A percentile compares a stretch with the other conserved stretches of the same genome.
Evolutionary conservation across 2,888 invertebrate species (phyloP).

Genomic region (Athripsodes cinereus): DNA sequence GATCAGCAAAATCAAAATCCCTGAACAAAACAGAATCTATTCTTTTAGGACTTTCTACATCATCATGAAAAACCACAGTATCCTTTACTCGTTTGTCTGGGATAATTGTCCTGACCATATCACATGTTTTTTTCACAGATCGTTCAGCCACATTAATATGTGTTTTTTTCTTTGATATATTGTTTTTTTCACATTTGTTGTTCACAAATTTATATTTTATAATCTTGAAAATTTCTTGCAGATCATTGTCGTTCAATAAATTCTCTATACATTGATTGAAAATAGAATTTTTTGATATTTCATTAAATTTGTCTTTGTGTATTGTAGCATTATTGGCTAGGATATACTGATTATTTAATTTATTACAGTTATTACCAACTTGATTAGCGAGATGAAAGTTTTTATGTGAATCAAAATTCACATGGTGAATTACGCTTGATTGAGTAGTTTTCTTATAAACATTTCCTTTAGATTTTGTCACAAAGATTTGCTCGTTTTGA

Average conservation of each 20-base stretch:
- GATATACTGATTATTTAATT: background rate
- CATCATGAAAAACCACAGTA: background rate
- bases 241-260: too few species aligned
- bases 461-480: background rate
- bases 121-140: background rate
- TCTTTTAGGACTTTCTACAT: too few species aligned
- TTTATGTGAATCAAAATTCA: slow-evolving; percentile 7
- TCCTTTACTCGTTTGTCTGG: background rate
- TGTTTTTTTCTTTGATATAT: background rate
- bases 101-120: background rate
- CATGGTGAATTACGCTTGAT: background rate
- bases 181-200: background rate
- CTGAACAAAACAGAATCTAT: too few species aligned
- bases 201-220: background rate
- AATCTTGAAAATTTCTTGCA: background rate
- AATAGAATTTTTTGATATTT: too few species aligned
- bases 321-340: background rate
- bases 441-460: background rate
- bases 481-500: background rate
- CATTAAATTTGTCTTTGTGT: background rate
- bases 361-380: background rate
- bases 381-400: background rate
- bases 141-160: background rate
- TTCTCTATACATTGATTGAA: too few species aligned
- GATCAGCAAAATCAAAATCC: too few species aligned